Percentiles rank a stretch among this genome's conserved stretches.
These are phyloP conservation scores for Lycia hirtaria DNA, from an alignment of 2,888 invertebrate species.

Conservation along the genomic window DNA sequence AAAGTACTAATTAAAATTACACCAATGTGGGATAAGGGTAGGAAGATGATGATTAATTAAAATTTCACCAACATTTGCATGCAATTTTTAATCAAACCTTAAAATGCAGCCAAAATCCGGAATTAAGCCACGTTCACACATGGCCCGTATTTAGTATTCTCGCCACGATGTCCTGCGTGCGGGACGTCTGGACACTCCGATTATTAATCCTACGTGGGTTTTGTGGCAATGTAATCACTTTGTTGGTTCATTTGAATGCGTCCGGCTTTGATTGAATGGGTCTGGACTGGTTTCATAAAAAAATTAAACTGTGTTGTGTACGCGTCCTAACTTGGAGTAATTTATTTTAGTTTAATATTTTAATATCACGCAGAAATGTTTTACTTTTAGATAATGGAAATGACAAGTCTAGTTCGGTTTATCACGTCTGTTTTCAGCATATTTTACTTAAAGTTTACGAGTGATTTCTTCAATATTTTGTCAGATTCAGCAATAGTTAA, in stretches of 20 bases:
- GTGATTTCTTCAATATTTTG: too few species aligned
- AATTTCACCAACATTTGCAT: slow-evolving; percentile 1
- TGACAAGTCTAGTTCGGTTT: too few species aligned
- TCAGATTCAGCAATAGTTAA: too few species aligned
- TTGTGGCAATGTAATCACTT: slow-evolving; percentile 51
- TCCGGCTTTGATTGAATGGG: slow-evolving; percentile 49
- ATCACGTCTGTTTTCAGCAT: too few species aligned
- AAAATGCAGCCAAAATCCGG: slow-evolving; percentile 15
- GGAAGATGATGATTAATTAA: too few species aligned
- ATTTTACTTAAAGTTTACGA: too few species aligned
- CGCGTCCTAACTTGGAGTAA: neutral
- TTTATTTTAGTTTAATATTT: neutral
- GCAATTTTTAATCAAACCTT: slow-evolving; percentile 18
- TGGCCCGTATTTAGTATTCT: slow-evolving; percentile 68
- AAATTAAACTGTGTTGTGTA: neutral
- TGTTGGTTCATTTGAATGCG: slow-evolving; percentile 53
- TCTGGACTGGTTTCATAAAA: slow-evolving; percentile 45
- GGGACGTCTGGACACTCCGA: slow-evolving; percentile 55
- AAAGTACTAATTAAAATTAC: slow-evolving; percentile 10
- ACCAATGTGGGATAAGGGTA: too few species aligned
- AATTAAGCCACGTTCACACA: slow-evolving; percentile 22
- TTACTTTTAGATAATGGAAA: neutral
- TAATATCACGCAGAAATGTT: neutral
- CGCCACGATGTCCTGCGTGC: slow-evolving; percentile 61
- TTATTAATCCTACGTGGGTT: slow-evolving; percentile 77